These are phyloP conservation scores for Synchiropus splendidus DNA, from an alignment of 2,113 vertebrate genomes.

Conservation along the genomic window DNA sequence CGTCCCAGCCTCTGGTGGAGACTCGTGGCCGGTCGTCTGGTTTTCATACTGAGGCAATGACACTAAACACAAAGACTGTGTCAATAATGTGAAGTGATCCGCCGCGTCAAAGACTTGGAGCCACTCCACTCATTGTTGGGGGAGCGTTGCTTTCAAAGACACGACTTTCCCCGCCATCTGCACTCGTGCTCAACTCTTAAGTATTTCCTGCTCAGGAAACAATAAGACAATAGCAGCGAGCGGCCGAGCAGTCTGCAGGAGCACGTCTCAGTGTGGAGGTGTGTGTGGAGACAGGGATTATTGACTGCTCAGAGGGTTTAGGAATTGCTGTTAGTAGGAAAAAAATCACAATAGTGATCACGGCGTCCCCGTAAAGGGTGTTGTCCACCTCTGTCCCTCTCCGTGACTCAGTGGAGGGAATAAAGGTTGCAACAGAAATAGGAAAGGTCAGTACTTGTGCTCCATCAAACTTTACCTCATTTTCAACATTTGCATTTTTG, in stretches of 20 bases:
- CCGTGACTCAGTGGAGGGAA: too few species aligned
- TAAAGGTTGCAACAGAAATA: too few species aligned
- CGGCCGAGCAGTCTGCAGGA: conserved; percentile 7
- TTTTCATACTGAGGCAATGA: conserved; percentile 29
- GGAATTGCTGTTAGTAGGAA: too few species aligned
- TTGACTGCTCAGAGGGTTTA: too few species aligned
- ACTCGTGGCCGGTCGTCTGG: conserved; percentile 30
- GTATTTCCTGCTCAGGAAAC: conserved; percentile 54
- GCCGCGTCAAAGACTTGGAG: conserved; percentile 33
- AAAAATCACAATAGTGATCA: too few species aligned
- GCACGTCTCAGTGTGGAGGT: not conserved
- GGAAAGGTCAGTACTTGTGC: too few species aligned
- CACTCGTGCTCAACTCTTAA: conserved; percentile 36
- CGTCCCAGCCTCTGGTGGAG: conserved; percentile 9
- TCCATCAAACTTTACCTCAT: too few species aligned
- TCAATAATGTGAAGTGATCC: conserved; percentile 42
- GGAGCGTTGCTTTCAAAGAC: conserved; percentile 19
- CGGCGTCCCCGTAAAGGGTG: too few species aligned
- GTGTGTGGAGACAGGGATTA: too few species aligned
- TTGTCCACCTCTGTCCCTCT: too few species aligned
- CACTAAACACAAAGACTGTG: conserved; percentile 22
- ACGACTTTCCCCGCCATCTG: conserved; percentile 32
- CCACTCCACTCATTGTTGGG: conserved; percentile 41
- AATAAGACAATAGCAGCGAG: conserved; percentile 56
- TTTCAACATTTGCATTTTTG: too few species aligned